A percentile compares a stretch with the other conserved stretches of the same genome.
Conservation (phyloP, 2,888 invertebrate genomes). For the Drosophila recens region DNA sequence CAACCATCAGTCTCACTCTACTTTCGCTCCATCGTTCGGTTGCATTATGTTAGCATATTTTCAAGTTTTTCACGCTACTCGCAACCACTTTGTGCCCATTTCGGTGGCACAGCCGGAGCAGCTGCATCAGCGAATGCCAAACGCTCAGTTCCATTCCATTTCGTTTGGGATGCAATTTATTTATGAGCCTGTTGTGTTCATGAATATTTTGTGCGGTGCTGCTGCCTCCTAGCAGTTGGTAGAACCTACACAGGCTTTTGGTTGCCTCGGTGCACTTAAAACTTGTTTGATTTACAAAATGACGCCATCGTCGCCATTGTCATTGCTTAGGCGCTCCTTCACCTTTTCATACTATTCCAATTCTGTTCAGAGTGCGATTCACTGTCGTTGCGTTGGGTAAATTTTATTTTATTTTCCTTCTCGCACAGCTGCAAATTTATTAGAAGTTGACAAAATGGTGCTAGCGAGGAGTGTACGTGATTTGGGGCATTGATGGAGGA, state of each 20-base stretch:
- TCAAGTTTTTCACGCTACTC: slow-evolving; percentile 66
- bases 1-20: slow-evolving; percentile 4
- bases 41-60: slow-evolving; percentile 73
- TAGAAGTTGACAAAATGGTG: too few relatives aligned
- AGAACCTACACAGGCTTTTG: slow-evolving; percentile 41
- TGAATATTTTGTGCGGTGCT: slow-evolving; percentile 67
- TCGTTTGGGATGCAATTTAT: slow-evolving; percentile 69
- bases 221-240: slow-evolving; percentile 25
- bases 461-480: too few relatives aligned
- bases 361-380: slow-evolving; percentile 44
- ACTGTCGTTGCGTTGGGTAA: slow-evolving; percentile 29
- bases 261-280: slow-evolving; percentile 62
- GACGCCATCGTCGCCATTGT: slow-evolving; percentile 57
- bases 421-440: too few relatives aligned
- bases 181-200: slow-evolving; percentile 75
- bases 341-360: background rate
- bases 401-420: too few relatives aligned
- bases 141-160: slow-evolving; percentile 22
- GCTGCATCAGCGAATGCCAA: slow-evolving; percentile 48
- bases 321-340: slow-evolving; percentile 51
- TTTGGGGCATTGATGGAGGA: too few relatives aligned
- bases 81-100: slow-evolving; percentile 58
- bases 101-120: slow-evolving; percentile 42
- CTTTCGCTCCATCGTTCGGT: slow-evolving; percentile 2
- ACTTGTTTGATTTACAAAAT: slow-evolving; percentile 72